Percentiles rank a stretch among this genome's conserved stretches.
Evolutionary conservation across 2,797 vertebrate species (phyloP).

Genomic region (Eptatretus atami): DNA sequence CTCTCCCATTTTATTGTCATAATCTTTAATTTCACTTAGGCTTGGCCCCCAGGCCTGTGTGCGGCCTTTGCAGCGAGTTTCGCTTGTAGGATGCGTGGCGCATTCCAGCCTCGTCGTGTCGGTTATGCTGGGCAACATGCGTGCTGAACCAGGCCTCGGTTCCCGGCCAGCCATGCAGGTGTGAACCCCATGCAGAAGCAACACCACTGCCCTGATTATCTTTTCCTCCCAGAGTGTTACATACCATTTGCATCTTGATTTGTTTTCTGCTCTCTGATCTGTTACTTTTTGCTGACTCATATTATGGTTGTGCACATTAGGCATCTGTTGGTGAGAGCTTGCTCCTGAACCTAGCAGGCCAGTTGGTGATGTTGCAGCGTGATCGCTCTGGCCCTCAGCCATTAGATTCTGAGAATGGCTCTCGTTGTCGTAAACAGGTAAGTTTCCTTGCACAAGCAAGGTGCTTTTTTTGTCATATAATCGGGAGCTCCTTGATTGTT

Average conservation of each 20-base stretch:
- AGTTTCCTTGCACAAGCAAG: too few species aligned
- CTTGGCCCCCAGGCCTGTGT: neutral
- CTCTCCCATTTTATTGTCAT: too few species aligned
- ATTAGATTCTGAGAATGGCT: neutral
- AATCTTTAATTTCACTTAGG: neutral
- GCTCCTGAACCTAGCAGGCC: neutral
- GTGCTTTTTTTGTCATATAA: too few species aligned
- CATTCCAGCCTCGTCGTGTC: constrained; percentile 1
- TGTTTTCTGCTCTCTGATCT: too few species aligned
- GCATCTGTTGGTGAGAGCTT: constrained; percentile 1
- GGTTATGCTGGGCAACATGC: neutral
- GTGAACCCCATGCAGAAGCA: neutral
- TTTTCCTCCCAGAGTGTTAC: too few species aligned
- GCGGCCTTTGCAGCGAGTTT: neutral
- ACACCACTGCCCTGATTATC: too few species aligned
- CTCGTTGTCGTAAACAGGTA: too few species aligned
- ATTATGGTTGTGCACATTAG: neutral
- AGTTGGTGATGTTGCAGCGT: constrained; percentile 1
- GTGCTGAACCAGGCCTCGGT: neutral
- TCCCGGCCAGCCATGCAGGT: constrained; percentile 4
- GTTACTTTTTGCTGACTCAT: too few species aligned
- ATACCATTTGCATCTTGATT: too few species aligned
- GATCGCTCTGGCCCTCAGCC: constrained; percentile 5
- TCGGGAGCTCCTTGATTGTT: too few species aligned
- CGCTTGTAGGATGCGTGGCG: neutral